Base-by-base conservation (phyloP, 2,888 invertebrate species). In the Ditula angustiorana region DNA sequence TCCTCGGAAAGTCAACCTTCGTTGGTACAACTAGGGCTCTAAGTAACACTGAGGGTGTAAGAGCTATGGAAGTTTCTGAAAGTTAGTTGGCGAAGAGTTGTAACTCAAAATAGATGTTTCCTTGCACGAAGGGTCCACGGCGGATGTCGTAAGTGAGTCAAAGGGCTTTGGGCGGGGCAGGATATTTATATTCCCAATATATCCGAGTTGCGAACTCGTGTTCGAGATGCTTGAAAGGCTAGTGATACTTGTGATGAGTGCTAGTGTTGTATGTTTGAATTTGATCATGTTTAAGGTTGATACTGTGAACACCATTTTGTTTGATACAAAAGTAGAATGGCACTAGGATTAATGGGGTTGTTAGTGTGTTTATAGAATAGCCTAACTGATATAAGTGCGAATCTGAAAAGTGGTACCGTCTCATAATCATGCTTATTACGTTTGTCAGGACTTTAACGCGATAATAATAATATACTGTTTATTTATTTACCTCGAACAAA, bases 101-200 rank as follows among this genome's bases (percentile, higher is more conserved):
- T 73, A 72, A 71, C 70, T 71, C 78, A 74, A 78, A 79, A 79
- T 79, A 77, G 76, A 78, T 78, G 77, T 81, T 80, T 78, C 75
- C 74, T 70, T 70, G 68, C 72, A 70, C 68, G 71, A 70, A 79
- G 87, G 87, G 86, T 82, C 81, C 77, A 75, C 69, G 68, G 72
- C 84, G 88, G 88, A 90, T 86, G 78, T 87, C 86, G 88, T 87
- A 87, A 90, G 90, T 90, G 87, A 80, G 81, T 74, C 80, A 84
- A 88, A 86, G 87, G 87, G 86, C 85, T 83, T 69, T 75, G 75
- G 84, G 82, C 76, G 76, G 70, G 71, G 62, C 74, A 78, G 87
- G 87, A 87, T 88, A 90, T 91, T 90, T 90, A 89, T 88, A 89
- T 86, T 87, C 86, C 81, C 81, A 82, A 87, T 88, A 85, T 86